Percentiles rank a stretch among this genome's conserved stretches.
Evolutionary conservation across 2,113 vertebrate genomes (phyloP).

Genomic region (Manacus vitellinus): DNA sequence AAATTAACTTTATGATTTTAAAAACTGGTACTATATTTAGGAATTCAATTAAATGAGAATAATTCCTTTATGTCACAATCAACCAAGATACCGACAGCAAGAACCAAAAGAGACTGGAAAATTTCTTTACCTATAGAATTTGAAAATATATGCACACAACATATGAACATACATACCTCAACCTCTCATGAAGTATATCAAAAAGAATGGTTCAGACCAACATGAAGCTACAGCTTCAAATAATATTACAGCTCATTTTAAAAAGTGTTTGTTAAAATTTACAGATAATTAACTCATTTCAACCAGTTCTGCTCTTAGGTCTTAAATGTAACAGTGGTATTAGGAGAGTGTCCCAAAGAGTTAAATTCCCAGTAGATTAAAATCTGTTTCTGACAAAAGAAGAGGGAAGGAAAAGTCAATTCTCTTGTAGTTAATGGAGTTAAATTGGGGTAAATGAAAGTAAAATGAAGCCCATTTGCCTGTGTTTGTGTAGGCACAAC

Average conservation of each 20-base stretch:
- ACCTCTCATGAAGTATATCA: neutral
- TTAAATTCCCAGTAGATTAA: neutral
- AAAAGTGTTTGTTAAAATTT: neutral
- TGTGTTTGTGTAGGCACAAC: neutral
- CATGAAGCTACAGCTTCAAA: neutral
- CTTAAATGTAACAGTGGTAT: neutral
- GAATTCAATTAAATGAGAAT: neutral
- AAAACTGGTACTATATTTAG: neutral
- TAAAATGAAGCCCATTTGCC: neutral
- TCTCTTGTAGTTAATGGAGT: neutral
- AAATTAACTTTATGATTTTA: neutral
- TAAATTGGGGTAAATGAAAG: neutral
- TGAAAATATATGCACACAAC: neutral
- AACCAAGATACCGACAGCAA: neutral
- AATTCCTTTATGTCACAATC: neutral
- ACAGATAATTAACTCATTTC: neutral
- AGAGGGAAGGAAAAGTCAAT: neutral
- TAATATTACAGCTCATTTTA: neutral
- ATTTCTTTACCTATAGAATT: neutral
- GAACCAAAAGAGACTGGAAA: neutral
- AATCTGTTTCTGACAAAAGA: neutral
- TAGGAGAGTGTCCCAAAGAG: neutral
- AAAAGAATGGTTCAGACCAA: neutral
- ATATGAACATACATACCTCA: fast-evolving
- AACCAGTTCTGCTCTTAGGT: neutral